Conservation (phyloP, 1,140 invertebrate species). For the Pemphigus obesinymphae region DNA sequence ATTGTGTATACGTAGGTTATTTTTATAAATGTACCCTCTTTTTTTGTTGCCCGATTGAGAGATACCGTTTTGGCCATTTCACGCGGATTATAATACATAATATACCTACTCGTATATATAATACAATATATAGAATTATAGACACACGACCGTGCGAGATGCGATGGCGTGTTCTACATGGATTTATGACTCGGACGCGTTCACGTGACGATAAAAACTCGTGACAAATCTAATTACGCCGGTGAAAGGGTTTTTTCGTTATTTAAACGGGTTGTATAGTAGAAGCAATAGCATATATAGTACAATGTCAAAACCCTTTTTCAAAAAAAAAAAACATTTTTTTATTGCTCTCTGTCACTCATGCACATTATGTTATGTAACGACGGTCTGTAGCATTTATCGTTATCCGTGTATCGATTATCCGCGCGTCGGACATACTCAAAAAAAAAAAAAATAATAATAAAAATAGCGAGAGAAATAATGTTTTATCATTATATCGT, state of each 20-base stretch:
- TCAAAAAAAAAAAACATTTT: too few relatives aligned
- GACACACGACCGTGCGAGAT: neutral
- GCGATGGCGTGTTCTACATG: slow-evolving; percentile 16
- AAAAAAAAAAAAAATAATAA: too few relatives aligned
- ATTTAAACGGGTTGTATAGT: neutral
- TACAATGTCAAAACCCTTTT: slow-evolving; percentile 24
- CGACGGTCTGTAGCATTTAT: neutral
- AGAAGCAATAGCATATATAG: neutral
- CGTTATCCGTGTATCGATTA: slow-evolving; percentile 6
- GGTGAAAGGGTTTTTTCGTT: slow-evolving; percentile 17
- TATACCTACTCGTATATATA: too few relatives aligned
- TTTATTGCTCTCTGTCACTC: neutral
- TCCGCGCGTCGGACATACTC: slow-evolving; percentile 29
- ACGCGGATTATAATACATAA: slow-evolving; percentile 23
- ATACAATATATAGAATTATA: neutral
- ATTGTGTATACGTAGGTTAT: too few relatives aligned
- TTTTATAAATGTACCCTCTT: too few relatives aligned
- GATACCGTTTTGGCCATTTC: slow-evolving; percentile 16
- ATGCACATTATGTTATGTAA: neutral
- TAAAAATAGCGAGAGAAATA: slow-evolving; percentile 13
- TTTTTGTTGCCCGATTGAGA: neutral
- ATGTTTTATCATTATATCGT: neutral
- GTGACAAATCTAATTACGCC: slow-evolving; percentile 26
- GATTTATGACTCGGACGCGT: slow-evolving; percentile 34
- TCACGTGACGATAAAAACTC: slow-evolving; percentile 28